Percentiles rank a stretch among this genome's conserved stretches.
Conservation (phyloP, 2,113 vertebrate species). For the Girardinichthys multiradiatus region DNA sequence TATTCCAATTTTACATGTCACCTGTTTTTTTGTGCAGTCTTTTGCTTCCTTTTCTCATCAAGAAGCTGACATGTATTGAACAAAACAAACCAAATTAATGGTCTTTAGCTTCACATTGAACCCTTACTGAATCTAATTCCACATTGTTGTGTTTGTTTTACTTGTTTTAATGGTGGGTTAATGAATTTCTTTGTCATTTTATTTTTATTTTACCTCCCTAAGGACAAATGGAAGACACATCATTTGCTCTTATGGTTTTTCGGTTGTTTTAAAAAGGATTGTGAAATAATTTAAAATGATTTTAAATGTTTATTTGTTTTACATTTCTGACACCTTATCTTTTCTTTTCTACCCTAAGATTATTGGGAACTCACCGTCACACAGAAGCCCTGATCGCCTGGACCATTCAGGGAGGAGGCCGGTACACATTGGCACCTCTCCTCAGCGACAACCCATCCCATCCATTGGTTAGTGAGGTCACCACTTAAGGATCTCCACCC, state of each 20-base stretch:
- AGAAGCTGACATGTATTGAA: slow-evolving; percentile 77
- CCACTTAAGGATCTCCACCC: slow-evolving; percentile 60
- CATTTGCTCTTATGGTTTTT: slow-evolving; percentile 74
- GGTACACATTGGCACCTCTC: slow-evolving; percentile 81
- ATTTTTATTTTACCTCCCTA: slow-evolving; percentile 65
- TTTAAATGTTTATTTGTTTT: slow-evolving; percentile 22
- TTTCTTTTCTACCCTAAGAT: slow-evolving; percentile 86
- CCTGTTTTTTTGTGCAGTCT: slow-evolving; percentile 16
- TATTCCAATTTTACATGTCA: slow-evolving; percentile 1
- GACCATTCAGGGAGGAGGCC: slow-evolving; percentile 85
- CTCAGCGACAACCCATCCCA: slow-evolving; percentile 86
- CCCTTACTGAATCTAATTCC: slow-evolving; percentile 62
- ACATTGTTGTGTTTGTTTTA: slow-evolving; percentile 73
- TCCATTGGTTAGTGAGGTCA: slow-evolving; percentile 92
- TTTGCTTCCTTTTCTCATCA: slow-evolving; percentile 56
- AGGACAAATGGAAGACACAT: slow-evolving; percentile 72
- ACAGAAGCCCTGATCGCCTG: slow-evolving; percentile 84
- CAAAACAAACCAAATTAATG: slow-evolving; percentile 84
- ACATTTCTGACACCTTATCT: slow-evolving; percentile 58
- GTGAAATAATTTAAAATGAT: slow-evolving; percentile 31
- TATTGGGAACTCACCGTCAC: slow-evolving; percentile 88
- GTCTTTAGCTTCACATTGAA: slow-evolving; percentile 84
- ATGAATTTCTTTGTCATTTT: slow-evolving; percentile 43
- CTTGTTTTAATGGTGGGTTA: slow-evolving; percentile 56
- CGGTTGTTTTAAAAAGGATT: slow-evolving; percentile 65